Evolutionary conservation across 2,113 vertebrate genomes (phyloP).

Genomic region (Apus apus): DNA sequence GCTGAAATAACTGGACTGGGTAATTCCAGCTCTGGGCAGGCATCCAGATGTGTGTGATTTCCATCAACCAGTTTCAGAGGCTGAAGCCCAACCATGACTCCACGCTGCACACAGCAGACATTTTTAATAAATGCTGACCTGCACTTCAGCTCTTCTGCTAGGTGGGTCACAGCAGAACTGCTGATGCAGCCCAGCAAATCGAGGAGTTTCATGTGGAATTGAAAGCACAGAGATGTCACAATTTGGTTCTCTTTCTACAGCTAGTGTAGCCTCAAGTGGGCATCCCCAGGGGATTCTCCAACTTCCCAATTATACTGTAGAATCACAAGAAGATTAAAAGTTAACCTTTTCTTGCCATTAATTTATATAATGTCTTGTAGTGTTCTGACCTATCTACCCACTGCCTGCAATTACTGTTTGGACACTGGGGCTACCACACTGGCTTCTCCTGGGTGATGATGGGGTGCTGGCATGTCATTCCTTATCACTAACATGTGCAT

Average conservation of each 20-base stretch:
- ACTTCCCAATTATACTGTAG: not conserved
- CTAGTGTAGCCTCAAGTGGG: not conserved
- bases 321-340: not conserved
- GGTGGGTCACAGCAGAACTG: not conserved
- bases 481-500: not conserved
- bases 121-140: not conserved
- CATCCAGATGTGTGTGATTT: not conserved
- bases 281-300: not conserved
- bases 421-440: not conserved
- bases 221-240: not conserved
- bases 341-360: not conserved
- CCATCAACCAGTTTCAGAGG: not conserved
- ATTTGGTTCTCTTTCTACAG: not conserved
- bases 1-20: not conserved
- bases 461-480: not conserved
- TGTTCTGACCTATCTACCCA: not conserved
- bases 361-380: not conserved
- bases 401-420: not conserved
- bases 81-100: not conserved
- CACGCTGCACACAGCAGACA: not conserved
- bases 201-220: not conserved
- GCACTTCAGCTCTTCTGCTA: not conserved
- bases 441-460: not conserved
- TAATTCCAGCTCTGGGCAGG: slow-evolving; percentile 10
- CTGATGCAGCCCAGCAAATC: not conserved